These are phyloP conservation scores for Urocitellus parryii DNA, from an alignment of 2,113 vertebrate genomes.

Conservation along the genomic window DNA sequence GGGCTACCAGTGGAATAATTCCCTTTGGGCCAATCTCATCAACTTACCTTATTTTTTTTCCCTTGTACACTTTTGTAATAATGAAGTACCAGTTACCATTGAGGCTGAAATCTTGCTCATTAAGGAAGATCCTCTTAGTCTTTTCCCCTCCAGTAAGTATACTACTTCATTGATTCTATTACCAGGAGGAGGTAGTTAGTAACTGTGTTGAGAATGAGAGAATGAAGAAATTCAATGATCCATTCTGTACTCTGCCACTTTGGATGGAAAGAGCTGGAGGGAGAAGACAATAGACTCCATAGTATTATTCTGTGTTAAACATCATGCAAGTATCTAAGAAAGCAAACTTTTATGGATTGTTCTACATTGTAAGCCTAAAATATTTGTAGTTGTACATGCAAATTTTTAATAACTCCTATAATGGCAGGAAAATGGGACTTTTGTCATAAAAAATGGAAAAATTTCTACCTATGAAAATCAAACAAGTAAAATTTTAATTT, in stretches of 20 bases:
- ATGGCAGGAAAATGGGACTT: fast-evolving
- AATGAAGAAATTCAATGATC: neutral
- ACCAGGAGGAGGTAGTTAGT: neutral
- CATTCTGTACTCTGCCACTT: neutral
- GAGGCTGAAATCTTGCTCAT: neutral
- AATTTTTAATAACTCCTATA: neutral
- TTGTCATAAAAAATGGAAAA: neutral
- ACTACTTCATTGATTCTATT: neutral
- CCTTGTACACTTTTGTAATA: neutral
- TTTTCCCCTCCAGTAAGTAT: neutral
- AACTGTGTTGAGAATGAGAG: neutral
- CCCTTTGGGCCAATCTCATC: neutral
- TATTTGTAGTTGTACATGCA: neutral
- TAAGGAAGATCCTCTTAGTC: too few relatives aligned
- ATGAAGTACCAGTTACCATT: too few relatives aligned
- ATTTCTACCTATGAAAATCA: neutral
- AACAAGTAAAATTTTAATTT: neutral
- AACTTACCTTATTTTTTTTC: neutral
- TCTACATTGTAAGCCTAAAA: neutral
- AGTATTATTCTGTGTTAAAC: fast-evolving
- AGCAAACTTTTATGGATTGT: neutral
- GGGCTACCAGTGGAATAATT: fast-evolving
- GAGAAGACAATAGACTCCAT: fast-evolving
- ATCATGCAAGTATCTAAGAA: neutral
- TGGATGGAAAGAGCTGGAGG: neutral